Percentiles rank a stretch among this genome's conserved stretches.
Evolutionary conservation across 2,888 invertebrate species (phyloP).

Genomic region (Cremastobaeus sp.): DNA sequence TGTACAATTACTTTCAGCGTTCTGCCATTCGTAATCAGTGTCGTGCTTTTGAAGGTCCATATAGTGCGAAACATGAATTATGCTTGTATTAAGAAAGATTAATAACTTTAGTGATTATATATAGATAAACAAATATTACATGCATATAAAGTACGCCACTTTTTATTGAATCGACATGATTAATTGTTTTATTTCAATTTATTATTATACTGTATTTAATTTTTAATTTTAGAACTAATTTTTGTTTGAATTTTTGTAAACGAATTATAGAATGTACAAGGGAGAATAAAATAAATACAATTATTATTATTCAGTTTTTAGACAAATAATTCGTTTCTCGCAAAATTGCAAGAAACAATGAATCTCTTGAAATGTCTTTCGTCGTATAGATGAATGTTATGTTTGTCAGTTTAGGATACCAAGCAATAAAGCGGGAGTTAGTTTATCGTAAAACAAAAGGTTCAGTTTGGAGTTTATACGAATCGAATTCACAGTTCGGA

Average conservation of each 20-base stretch:
- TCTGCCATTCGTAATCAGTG: conserved; percentile 17
- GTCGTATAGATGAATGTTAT: conserved; percentile 47
- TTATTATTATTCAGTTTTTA: conserved; percentile 25
- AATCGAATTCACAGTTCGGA: conserved; percentile 67
- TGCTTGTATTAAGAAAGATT: too few relatives aligned
- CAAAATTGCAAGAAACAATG: conserved; percentile 49
- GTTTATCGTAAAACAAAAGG: conserved; percentile 59
- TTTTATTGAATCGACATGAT: too few relatives aligned
- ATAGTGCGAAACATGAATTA: conserved; percentile 28
- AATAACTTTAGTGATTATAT: too few relatives aligned
- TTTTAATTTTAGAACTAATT: too few relatives aligned
- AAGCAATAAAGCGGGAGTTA: conserved; percentile 54
- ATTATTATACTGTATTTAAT: too few relatives aligned
- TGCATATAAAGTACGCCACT: too few relatives aligned
- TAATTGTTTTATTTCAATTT: too few relatives aligned
- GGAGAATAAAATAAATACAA: too few relatives aligned
- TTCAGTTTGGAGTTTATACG: conserved; percentile 49
- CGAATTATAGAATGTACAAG: too few relatives aligned
- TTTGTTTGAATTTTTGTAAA: too few relatives aligned
- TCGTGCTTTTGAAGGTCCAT: conserved; percentile 43
- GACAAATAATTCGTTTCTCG: conserved; percentile 38
- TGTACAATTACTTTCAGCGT: too few relatives aligned
- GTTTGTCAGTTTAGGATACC: conserved; percentile 59
- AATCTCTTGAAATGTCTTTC: conserved; percentile 32
- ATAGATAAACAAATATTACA: too few relatives aligned